phyloP scores from a whole-genome alignment of 2,888 invertebrate genomes.

The Nephrotoma guestfalica region DNA sequence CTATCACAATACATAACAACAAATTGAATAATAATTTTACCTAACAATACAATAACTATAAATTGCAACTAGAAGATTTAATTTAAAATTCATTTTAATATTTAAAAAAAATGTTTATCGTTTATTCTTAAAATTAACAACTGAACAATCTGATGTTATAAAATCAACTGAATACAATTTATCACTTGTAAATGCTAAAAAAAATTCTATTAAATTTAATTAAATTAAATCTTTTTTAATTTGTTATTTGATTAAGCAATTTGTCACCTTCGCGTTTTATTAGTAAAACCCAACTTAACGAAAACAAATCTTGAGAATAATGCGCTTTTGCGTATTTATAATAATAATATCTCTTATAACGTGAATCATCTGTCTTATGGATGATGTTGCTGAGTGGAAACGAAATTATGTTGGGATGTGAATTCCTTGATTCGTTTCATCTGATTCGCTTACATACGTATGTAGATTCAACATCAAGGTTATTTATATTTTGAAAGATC shows the following conservation, averaged over 20 bases:
- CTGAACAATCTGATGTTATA: not conserved
- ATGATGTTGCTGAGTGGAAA: not conserved
- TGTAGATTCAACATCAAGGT: not conserved
- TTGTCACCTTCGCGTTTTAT: not conserved
- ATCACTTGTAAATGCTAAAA: not conserved
- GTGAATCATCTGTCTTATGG: not conserved
- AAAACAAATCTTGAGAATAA: not conserved
- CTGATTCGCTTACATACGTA: not conserved
- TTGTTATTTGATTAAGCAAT: not conserved
- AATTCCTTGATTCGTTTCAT: not conserved
- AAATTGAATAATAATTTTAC: not conserved
- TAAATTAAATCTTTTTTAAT: not conserved
- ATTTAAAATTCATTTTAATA: not conserved
- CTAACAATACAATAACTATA: not conserved
- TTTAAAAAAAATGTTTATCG: not conserved
- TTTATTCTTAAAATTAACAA: not conserved
- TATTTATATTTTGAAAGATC: not conserved
- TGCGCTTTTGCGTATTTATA: not conserved
- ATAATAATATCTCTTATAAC: not conserved
- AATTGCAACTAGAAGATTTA: not conserved
- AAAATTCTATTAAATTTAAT: not conserved
- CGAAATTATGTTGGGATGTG: not conserved
- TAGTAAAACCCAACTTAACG: not conserved
- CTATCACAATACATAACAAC: not conserved
- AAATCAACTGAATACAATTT: not conserved